Conservation (phyloP, 2,113 vertebrate genomes). For the Microcebus jonahi region DNA sequence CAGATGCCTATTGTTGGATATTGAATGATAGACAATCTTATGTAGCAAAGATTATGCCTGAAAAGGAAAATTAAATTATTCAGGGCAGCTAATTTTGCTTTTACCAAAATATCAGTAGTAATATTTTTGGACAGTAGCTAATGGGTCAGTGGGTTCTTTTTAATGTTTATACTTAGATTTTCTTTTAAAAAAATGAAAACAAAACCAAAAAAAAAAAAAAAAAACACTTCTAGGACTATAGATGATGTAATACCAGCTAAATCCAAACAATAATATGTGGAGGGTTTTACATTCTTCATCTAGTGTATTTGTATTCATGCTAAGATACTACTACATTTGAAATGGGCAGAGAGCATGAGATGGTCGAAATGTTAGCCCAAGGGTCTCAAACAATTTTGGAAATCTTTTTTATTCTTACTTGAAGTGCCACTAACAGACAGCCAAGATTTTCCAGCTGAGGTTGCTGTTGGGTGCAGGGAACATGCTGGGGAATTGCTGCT, state of each 20-base stretch:
- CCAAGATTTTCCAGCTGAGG: background rate
- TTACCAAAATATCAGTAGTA: slow-evolving; percentile 86
- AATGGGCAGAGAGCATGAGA: slow-evolving; percentile 61
- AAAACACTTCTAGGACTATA: slow-evolving; percentile 66
- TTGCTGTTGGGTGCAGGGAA: background rate
- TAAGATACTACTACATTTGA: slow-evolving; percentile 65
- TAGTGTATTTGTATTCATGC: slow-evolving; percentile 65
- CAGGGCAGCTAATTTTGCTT: slow-evolving; percentile 89
- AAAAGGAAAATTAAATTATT: slow-evolving; percentile 82
- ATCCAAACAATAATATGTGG: slow-evolving; percentile 79
- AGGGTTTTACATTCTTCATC: slow-evolving; percentile 77
- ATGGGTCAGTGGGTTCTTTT: slow-evolving; percentile 83
- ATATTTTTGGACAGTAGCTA: slow-evolving; percentile 82
- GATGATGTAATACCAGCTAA: slow-evolving; percentile 81
- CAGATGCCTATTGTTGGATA: slow-evolving; percentile 84
- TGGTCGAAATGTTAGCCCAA: slow-evolving; percentile 56
- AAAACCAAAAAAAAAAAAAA: slow-evolving; percentile 69
- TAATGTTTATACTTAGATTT: slow-evolving; percentile 84
- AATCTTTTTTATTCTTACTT: slow-evolving; percentile 61
- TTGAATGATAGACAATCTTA: slow-evolving; percentile 80
- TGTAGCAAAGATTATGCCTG: slow-evolving; percentile 75
- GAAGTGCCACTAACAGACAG: slow-evolving; percentile 69
- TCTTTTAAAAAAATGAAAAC: slow-evolving; percentile 79
- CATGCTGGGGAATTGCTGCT: background rate
- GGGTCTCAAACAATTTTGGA: slow-evolving; percentile 61